Conservation (phyloP, 2,888 invertebrate genomes). For the Drepanosiphum platanoidis region DNA sequence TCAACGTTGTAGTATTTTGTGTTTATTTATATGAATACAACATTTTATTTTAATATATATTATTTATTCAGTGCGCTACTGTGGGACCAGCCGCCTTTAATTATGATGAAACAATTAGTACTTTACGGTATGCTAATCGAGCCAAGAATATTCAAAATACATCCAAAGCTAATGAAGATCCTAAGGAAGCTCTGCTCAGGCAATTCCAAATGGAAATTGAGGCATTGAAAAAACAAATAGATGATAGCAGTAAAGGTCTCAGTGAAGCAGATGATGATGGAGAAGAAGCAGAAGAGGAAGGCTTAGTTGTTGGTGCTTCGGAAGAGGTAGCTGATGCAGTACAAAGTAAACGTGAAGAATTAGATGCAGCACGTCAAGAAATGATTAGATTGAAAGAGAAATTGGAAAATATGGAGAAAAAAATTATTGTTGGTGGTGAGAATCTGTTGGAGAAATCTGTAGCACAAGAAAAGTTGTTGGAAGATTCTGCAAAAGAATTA, state of each 20-base stretch:
- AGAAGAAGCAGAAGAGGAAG: conserved; percentile 70
- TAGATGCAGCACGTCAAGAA: conserved; percentile 61
- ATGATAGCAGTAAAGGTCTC: conserved; percentile 71
- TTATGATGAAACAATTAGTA: conserved; percentile 97
- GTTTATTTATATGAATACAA: conserved; percentile 24
- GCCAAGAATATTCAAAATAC: conserved; percentile 98
- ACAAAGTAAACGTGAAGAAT: conserved; percentile 65
- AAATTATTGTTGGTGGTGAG: conserved; percentile 97
- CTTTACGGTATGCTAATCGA: conserved; percentile 94
- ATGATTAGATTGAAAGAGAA: conserved; percentile 71
- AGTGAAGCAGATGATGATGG: conserved; percentile 54
- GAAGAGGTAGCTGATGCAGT: conserved; percentile 56
- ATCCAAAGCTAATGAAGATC: conserved; percentile 96
- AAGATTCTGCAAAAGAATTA: conserved; percentile 85
- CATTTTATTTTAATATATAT: conserved; percentile 21
- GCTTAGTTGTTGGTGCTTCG: conserved; percentile 58
- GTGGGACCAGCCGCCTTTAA: conserved; percentile 96
- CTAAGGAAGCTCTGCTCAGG: conserved; percentile 93
- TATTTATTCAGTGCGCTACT: conserved; percentile 82
- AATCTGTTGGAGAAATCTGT: conserved; percentile 97
- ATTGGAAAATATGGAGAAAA: conserved; percentile 89
- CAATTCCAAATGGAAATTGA: conserved; percentile 98
- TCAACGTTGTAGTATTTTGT: conserved; percentile 16
- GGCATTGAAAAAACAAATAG: conserved; percentile 85
- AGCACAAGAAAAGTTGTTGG: conserved; percentile 87